A percentile compares a stretch with the other conserved stretches of the same genome.
Evolutionary conservation across 1,140 invertebrate genomes (phyloP).

Genomic region (Macrobrachium rosenbergii): DNA sequence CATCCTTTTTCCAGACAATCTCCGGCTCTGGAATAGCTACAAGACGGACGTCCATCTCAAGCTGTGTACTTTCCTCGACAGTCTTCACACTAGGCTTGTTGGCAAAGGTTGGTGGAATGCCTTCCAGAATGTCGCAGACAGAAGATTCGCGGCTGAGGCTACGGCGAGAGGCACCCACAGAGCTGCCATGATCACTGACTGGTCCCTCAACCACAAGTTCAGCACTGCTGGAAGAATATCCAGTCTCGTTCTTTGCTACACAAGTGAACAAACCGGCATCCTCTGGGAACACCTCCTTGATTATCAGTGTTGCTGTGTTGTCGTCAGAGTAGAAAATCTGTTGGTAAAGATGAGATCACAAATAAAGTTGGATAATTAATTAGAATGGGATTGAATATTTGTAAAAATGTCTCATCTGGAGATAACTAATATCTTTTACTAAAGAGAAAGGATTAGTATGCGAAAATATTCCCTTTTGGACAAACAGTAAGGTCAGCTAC

Average conservation of each 20-base stretch:
- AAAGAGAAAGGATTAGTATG: too few relatives aligned
- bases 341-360: not conserved
- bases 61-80: constrained; percentile 83
- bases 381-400: not conserved
- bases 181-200: constrained; percentile 88
- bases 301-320: constrained; percentile 91
- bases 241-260: constrained; percentile 94
- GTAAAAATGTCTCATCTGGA: not conserved
- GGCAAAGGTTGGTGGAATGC: constrained; percentile 93
- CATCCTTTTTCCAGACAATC: constrained; percentile 79
- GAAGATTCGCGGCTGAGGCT: constrained; percentile 81
- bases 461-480: too few relatives aligned
- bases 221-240: constrained; percentile 92
- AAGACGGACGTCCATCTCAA: constrained; percentile 86
- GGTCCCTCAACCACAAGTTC: constrained; percentile 89
- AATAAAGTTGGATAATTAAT: not conserved
- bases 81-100: constrained; percentile 87
- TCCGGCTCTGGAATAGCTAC: constrained; percentile 92
- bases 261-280: constrained; percentile 97
- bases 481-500: too few relatives aligned
- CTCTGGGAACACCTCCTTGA: constrained; percentile 96
- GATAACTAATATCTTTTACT: too few relatives aligned
- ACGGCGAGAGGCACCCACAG: constrained; percentile 72
- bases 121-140: constrained; percentile 89
- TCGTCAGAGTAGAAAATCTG: constrained; percentile 91